Conservation (phyloP, 1,140 invertebrate genomes). For the Berghia stephanieae region DNA sequence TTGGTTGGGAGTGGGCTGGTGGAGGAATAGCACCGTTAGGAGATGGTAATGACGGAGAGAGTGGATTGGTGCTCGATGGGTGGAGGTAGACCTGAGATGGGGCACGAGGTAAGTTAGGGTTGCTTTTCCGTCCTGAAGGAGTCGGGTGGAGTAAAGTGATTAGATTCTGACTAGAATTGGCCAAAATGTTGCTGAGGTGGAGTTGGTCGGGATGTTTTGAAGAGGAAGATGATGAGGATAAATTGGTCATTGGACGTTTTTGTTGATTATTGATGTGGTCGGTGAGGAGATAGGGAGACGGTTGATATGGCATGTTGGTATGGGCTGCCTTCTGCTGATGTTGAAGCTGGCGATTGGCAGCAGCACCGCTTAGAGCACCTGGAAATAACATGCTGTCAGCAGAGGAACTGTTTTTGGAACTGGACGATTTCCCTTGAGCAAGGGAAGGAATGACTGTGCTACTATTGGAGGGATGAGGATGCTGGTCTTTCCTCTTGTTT, state of each 20-base stretch:
- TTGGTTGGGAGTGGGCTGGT: conserved; percentile 16
- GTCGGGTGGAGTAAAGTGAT: conserved; percentile 13
- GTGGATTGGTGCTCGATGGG: conserved; percentile 3
- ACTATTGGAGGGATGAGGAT: too few species aligned
- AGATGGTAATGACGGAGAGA: conserved; percentile 6
- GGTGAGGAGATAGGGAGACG: conserved; percentile 12
- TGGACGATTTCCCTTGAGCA: too few species aligned
- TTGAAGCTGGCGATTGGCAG: too few species aligned
- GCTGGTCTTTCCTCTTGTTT: too few species aligned
- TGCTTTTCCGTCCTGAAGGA: conserved; percentile 11
- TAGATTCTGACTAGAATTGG: conserved; percentile 22
- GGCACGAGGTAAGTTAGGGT: conserved; percentile 18
- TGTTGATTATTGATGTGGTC: conserved; percentile 22
- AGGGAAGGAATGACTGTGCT: too few species aligned
- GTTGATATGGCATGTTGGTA: conserved; percentile 15
- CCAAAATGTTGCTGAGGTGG: not conserved
- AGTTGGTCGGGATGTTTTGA: too few species aligned
- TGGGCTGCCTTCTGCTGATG: conserved; percentile 27
- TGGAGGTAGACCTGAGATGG: conserved; percentile 16
- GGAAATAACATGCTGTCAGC: too few species aligned
- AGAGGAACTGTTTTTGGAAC: too few species aligned
- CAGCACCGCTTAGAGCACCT: too few species aligned
- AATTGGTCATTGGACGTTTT: not conserved
- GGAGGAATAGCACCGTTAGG: not conserved
- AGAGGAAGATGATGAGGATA: too few species aligned